phyloP scores from a whole-genome alignment of 64 coral and sea anemone genomes.

The Stichodactyla helianthus region DNA sequence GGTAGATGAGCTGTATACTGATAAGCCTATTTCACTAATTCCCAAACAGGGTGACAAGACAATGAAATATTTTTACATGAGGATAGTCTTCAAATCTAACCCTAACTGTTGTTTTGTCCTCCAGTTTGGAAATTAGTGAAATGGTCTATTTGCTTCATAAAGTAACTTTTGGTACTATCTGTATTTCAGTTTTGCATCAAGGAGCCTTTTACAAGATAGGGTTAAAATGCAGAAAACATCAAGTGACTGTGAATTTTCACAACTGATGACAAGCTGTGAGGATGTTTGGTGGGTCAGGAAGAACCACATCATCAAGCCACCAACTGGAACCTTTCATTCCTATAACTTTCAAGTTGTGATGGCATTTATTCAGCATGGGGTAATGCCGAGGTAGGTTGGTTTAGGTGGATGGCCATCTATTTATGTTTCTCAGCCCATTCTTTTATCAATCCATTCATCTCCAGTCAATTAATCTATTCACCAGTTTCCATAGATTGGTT shows the following conservation, averaged over 20 bases:
- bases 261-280: constrained; percentile 66
- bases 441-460: no score
- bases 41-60: no score
- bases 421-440: no score
- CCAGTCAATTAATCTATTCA: not conserved
- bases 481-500: no score
- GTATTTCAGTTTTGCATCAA: constrained; percentile 50
- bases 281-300: constrained; percentile 89
- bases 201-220: constrained; percentile 54
- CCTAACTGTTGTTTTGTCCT: no score
- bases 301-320: constrained; percentile 75
- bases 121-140: no score
- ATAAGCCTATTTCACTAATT: no score
- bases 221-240: constrained; percentile 28
- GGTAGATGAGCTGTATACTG: no score
- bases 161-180: not conserved
- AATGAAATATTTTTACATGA: no score
- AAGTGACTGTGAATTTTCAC: constrained; percentile 8
- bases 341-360: constrained; percentile 95
- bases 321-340: constrained; percentile 90
- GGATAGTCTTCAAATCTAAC: no score
- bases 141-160: not conserved
- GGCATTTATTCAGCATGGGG: constrained; percentile 74
- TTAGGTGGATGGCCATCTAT: no score
- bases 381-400: constrained; percentile 58